A percentile compares a stretch with the other conserved stretches of the same genome.
These are phyloP conservation scores for Junco hyemalis DNA, from an alignment of 2,113 vertebrate genomes.

Conservation along the genomic window DNA sequence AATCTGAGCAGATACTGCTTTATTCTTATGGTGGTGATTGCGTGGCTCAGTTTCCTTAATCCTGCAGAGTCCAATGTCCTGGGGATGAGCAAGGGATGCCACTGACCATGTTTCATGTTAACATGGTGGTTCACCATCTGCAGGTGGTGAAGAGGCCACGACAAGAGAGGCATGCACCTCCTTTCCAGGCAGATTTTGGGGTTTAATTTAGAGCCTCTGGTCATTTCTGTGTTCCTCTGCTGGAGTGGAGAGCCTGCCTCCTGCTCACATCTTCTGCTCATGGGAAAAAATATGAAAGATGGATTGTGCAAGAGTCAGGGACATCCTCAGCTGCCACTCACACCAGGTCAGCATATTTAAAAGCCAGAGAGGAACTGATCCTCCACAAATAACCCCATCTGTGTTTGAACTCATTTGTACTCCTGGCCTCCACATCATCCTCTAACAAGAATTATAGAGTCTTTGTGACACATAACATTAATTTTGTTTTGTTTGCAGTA, in stretches of 20 bases:
- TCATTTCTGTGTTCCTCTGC: background rate
- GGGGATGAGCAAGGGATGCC: background rate
- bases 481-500: background rate
- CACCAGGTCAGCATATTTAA: background rate
- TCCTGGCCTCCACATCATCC: background rate
- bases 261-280: background rate
- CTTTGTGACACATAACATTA: background rate
- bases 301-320: background rate
- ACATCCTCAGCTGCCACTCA: background rate
- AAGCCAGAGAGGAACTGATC: background rate
- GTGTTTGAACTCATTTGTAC: background rate
- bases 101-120: accelerated
- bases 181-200: background rate
- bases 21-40: background rate
- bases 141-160: background rate
- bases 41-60: background rate
- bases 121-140: background rate
- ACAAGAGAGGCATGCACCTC: background rate
- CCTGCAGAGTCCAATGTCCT: background rate
- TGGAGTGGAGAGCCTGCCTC: background rate
- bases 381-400: background rate
- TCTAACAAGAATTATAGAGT: background rate
- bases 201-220: background rate
- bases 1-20: background rate
- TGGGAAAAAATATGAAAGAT: background rate